Evolutionary conservation across 2,113 vertebrate genomes (phyloP).

Genomic region (Passer montanus): DNA sequence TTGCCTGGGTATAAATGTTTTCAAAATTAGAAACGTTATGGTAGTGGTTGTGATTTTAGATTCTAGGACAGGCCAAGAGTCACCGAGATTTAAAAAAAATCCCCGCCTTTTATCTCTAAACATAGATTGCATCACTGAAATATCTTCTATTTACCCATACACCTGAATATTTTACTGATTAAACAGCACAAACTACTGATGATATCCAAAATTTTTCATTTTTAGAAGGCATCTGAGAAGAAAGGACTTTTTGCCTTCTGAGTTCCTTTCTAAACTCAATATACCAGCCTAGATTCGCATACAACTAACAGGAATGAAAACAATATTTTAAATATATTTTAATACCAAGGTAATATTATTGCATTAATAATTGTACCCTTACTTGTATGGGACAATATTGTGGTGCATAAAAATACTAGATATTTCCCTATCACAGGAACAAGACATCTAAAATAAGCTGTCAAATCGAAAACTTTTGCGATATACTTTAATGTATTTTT

Average conservation of each 20-base stretch:
- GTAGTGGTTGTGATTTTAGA: background rate
- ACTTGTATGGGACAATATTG: background rate
- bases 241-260: background rate
- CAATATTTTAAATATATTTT: background rate
- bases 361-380: background rate
- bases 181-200: background rate
- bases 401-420: background rate
- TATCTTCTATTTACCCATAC: background rate
- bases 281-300: background rate
- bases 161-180: background rate
- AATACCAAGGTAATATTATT: background rate
- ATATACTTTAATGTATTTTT: background rate
- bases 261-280: background rate
- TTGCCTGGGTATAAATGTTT: background rate
- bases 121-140: background rate
- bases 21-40: slow-evolving; percentile 29
- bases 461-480: background rate
- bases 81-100: background rate
- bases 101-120: background rate
- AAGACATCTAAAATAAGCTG: background rate
- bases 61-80: background rate
- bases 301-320: background rate
- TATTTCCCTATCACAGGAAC: background rate
- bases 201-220: background rate
- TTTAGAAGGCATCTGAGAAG: background rate